phyloP scores from a whole-genome alignment of 2,113 vertebrate species.

The Paracyprichromis sp. region DNA sequence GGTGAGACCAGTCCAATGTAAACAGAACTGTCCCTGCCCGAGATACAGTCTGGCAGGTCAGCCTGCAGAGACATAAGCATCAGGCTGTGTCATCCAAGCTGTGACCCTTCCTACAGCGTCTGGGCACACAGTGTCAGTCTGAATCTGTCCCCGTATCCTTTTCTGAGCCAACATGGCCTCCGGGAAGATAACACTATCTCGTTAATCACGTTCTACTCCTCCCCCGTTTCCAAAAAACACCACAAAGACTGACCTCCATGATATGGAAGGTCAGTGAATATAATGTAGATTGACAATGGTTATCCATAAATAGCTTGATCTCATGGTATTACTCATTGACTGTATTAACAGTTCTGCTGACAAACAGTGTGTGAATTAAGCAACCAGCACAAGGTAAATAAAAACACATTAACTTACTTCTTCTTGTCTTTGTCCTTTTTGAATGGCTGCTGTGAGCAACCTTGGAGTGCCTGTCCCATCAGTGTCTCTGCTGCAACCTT shows the following conservation, averaged over 20 bases:
- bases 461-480: constrained; percentile 84
- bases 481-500: constrained; percentile 86
- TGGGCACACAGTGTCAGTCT: constrained; percentile 44
- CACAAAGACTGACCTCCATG: not conserved
- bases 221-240: not conserved
- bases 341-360: not conserved
- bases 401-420: constrained; percentile 77
- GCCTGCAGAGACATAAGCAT: constrained; percentile 45
- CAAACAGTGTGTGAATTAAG: not conserved
- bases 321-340: not conserved
- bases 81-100: constrained; percentile 39
- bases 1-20: constrained; percentile 19
- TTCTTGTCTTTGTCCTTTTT: constrained; percentile 96
- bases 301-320: not conserved
- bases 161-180: constrained; percentile 42
- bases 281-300: not conserved
- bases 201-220: constrained; percentile 24
- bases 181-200: constrained; percentile 30
- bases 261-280: not conserved
- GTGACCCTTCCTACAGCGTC: constrained; percentile 42
- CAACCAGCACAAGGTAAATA: not conserved
- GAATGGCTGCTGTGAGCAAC: constrained; percentile 77
- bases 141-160: constrained; percentile 48
- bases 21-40: constrained; percentile 35
- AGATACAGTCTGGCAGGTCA: constrained; percentile 55